Conservation (phyloP, 2,888 invertebrate species). For the Lasioglossum morio region DNA sequence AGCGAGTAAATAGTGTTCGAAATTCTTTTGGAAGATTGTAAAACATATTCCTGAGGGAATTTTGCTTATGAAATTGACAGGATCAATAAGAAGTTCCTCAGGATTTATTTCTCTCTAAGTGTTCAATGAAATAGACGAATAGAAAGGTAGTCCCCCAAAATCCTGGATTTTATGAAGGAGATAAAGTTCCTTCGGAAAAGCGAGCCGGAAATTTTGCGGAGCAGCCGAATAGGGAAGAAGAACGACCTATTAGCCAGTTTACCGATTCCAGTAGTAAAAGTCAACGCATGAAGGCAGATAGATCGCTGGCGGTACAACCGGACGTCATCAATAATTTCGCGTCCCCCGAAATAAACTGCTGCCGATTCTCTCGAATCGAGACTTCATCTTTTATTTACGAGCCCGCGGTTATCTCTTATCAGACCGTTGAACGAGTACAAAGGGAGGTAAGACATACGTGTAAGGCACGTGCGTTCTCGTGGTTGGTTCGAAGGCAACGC, state of each 20-base stretch:
- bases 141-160: not conserved
- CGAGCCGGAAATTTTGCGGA: not conserved
- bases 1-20: not conserved
- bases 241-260: not conserved
- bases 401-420: constrained; percentile 8
- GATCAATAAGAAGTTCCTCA: not conserved
- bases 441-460: not conserved
- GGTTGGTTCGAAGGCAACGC: constrained; percentile 4
- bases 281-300: not conserved
- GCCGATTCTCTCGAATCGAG: not conserved
- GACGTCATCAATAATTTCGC: constrained; percentile 1
- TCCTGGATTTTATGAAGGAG: not conserved
- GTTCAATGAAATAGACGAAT: not conserved
- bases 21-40: not conserved
- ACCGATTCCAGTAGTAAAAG: not conserved
- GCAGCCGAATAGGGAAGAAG: not conserved
- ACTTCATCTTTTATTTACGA: constrained; percentile 18
- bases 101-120: not conserved
- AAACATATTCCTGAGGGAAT: too few species aligned
- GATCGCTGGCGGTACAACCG: not conserved
- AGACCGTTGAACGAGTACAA: constrained; percentile 8
- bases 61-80: not conserved
- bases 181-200: not conserved
- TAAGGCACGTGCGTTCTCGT: not conserved
- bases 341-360: not conserved